Evolutionary conservation across 2,888 invertebrate genomes (phyloP).

Genomic region (Caradrina kadenii): DNA sequence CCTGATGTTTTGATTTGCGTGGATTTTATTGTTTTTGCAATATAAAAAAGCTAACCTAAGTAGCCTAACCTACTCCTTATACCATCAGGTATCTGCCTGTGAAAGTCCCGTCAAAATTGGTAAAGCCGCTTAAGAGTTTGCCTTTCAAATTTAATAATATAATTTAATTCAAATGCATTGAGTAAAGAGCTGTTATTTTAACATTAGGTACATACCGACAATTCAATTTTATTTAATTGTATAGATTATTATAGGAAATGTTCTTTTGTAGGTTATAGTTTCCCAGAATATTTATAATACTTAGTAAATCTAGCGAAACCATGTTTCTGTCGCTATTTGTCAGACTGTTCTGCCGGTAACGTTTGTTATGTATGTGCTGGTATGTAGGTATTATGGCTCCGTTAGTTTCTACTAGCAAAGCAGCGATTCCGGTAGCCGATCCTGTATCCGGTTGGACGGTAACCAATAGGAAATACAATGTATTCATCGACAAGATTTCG

Average conservation of each 20-base stretch:
- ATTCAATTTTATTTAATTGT: too few relatives aligned
- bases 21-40: too few relatives aligned
- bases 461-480: constrained; percentile 26
- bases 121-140: too few relatives aligned
- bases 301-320: constrained; percentile 51
- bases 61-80: too few relatives aligned
- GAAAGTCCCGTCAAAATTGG: too few relatives aligned
- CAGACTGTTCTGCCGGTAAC: constrained; percentile 23
- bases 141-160: too few relatives aligned
- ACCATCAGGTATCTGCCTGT: too few relatives aligned
- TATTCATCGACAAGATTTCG: constrained; percentile 5
- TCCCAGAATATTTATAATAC: constrained; percentile 44
- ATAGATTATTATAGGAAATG: constrained; percentile 2
- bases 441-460: constrained; percentile 27
- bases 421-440: constrained; percentile 31
- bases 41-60: too few relatives aligned
- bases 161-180: too few relatives aligned
- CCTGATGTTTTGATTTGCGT: too few relatives aligned
- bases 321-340: constrained; percentile 43
- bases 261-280: constrained; percentile 38
- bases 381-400: constrained; percentile 8
- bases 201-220: too few relatives aligned
- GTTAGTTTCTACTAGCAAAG: constrained; percentile 24
- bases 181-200: too few relatives aligned
- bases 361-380: constrained; percentile 1